Conservation (phyloP, 2,113 vertebrate genomes). For the Tragelaphus scriptus region DNA sequence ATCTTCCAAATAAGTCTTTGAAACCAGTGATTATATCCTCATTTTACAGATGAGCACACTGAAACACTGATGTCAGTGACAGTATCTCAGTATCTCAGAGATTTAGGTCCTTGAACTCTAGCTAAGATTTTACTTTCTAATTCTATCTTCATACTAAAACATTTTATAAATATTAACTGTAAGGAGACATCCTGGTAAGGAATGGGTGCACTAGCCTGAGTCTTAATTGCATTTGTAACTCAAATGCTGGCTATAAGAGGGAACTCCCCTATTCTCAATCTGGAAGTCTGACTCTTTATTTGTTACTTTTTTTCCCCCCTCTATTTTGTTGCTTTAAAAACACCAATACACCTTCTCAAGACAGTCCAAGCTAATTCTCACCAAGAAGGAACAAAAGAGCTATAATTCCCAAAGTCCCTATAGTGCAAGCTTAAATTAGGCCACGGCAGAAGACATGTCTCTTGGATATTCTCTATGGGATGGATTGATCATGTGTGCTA, state of each 20-base stretch:
- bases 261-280: neutral
- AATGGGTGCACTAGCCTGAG: neutral
- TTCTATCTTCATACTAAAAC: neutral
- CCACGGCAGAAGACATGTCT: too few species aligned
- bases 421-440: neutral
- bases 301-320: neutral
- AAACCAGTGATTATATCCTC: neutral
- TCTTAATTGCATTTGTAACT: neutral
- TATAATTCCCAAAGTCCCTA: neutral
- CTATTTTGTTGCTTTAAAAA: neutral
- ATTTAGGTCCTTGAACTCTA: neutral
- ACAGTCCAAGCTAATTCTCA: neutral
- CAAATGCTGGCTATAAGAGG: neutral
- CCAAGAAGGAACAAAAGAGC: neutral
- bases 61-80: neutral
- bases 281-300: neutral
- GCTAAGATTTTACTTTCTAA: constrained; percentile 2
- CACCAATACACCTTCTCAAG: neutral
- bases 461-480: neutral
- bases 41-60: neutral
- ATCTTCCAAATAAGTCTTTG: neutral
- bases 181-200: neutral
- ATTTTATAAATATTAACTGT: neutral
- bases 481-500: neutral
- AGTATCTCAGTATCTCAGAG: neutral